Evolutionary conservation across 2,888 invertebrate genomes (phyloP), one percentile per base, ranked within the genome.

Genomic region (Amphipoea oculea): DNA sequence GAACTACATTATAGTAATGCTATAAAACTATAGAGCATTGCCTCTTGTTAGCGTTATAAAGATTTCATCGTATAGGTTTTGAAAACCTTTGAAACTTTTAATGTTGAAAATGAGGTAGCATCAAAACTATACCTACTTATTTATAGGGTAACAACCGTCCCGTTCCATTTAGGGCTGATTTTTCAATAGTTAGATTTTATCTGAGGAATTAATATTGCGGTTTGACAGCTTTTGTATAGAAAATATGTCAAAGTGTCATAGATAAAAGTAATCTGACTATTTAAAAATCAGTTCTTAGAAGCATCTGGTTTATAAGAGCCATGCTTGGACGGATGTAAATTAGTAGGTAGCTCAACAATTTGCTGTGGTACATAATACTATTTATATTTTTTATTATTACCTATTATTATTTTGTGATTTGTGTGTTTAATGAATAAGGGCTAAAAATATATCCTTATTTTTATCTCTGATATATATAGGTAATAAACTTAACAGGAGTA

Each of bases 1-100:
- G 74, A 17, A 36, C 83, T 84, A 76, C 63, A 75, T 80, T 66
- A 80, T 70, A 84, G 70, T 78, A 29, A 78, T 78, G 65, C 40
- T 62, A 65, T 81, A 66, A 36, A 73, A 67, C 40, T 66, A 54
- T 69, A 69, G 4, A 73, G 7, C 54, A 20, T 0, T 23, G 17
- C 20, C 11, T 23, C 48, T 72, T 57, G 72, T 63, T 80, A 11
- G 23, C n/a, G 51, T 40, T 36, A 60, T 69, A 45, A 36, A 69
- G 40, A 17, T 57, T 70, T 54, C 2, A 45, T 73, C 29, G 29
- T 54, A 36, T n/a, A 36, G 7, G 12, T 51, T 67, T n/a, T 51
- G 14, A 7, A 12, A 54, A 36, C 51, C 2, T 54, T 48, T 69
- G 12, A 14, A 51, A 36, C 14, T 23, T 29, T 65, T 0, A 36